Conservation (phyloP, 2,113 vertebrate species). For the Pungitius pungitius region DNA sequence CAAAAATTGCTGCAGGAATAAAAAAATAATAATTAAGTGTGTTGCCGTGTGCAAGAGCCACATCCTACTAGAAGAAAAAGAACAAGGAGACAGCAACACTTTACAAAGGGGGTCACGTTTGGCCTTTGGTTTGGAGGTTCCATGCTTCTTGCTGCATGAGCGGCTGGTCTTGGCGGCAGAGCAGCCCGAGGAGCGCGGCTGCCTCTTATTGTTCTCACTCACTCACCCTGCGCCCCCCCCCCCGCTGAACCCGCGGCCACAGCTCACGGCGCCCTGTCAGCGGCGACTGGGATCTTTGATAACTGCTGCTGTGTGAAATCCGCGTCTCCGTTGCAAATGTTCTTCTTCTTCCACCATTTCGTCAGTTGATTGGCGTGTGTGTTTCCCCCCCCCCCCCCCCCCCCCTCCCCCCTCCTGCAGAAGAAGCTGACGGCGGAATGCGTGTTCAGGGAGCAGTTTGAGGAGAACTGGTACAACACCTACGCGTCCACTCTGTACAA, state of each 20-base stretch:
- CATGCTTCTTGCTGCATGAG: constrained; percentile 40
- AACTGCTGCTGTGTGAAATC: constrained; percentile 27
- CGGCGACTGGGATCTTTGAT: constrained; percentile 41
- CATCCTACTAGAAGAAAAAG: background rate
- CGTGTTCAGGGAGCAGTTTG: constrained; percentile 98
- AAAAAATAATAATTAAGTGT: constrained; percentile 15
- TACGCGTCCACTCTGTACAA: constrained; percentile 97
- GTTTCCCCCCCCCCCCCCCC: too few relatives aligned
- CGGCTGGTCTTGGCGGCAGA: constrained; percentile 66
- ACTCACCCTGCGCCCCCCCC: constrained; percentile 70
- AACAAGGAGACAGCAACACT: constrained; percentile 1
- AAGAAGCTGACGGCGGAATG: constrained; percentile 96
- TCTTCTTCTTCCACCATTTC: background rate
- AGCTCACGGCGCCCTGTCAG: constrained; percentile 73
- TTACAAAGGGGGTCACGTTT: background rate
- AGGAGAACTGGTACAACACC: constrained; percentile 99
- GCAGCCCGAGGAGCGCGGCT: constrained; percentile 47
- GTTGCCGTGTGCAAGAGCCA: background rate
- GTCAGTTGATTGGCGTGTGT: constrained; percentile 26
- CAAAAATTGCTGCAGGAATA: constrained; percentile 56
- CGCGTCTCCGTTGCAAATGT: background rate
- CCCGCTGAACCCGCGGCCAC: constrained; percentile 77
- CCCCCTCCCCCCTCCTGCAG: too few relatives aligned
- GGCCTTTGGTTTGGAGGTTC: background rate
- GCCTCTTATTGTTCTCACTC: constrained; percentile 69